phyloP scores from a whole-genome alignment of 2,888 invertebrate genomes.

The Agrochola lota region DNA sequence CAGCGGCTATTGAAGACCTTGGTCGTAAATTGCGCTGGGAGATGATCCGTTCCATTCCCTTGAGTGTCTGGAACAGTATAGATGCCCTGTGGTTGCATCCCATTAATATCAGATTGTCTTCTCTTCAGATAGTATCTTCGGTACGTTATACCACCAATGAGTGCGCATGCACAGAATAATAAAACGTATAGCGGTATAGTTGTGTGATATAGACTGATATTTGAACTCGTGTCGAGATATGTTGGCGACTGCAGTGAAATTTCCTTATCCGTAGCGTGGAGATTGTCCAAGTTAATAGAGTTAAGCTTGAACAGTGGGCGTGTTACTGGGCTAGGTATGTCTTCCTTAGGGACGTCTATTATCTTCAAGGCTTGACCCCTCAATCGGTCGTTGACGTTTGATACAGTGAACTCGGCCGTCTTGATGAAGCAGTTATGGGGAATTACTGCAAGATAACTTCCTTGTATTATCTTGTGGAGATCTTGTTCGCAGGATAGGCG shows the following conservation, averaged over 20 bases:
- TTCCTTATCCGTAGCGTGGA: neutral
- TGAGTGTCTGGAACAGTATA: neutral
- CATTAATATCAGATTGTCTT: no score
- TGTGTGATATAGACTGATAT: constrained; percentile 1
- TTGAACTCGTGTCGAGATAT: neutral
- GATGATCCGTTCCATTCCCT: constrained; percentile 7
- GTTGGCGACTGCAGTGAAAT: neutral
- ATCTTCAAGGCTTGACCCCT: no score
- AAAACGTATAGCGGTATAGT: constrained; percentile 2
- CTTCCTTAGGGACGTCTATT: neutral
- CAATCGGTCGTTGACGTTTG: constrained; percentile 1
- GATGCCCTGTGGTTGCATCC: neutral
- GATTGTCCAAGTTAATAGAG: neutral
- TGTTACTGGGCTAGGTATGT: neutral
- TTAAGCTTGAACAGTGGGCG: neutral
- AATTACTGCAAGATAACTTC: no score
- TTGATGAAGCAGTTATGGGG: neutral
- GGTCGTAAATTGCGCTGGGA: constrained; percentile 43
- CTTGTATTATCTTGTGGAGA: no score
- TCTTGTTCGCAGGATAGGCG: no score
- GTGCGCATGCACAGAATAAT: neutral
- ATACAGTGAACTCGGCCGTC: neutral
- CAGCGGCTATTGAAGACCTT: constrained; percentile 40
- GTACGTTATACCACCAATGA: neutral
- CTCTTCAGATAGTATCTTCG: neutral